Evolutionary conservation across 2,888 invertebrate genomes (phyloP), one percentile per base, ranked within the genome.

Genomic region (Gnatocerus cornutus): DNA sequence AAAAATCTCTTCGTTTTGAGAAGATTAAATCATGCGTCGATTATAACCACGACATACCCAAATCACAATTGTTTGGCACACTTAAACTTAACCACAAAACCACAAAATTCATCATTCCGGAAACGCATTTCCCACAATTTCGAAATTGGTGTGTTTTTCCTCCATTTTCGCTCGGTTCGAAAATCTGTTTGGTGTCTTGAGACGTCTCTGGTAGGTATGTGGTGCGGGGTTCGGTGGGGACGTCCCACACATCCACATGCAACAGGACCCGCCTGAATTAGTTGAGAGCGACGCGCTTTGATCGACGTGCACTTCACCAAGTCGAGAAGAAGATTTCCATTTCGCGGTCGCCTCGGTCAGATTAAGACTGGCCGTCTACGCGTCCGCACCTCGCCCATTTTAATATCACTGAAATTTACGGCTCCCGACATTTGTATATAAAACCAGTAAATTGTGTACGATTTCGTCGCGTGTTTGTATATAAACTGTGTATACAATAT

Each of bases 371-470:
- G 70, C 71, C 72, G 67, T 21, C 21, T 21, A 21, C 67, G 71
- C 68, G 65, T 59, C 59, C 45, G 59, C 61, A 61, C 65, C 59
- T 37, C 46, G 63, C 43, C 56, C 74, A 76, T 78, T 64, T 76
- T 77, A 76, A 79, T 79, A 81, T 81, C 81, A 81, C 79, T 79
- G 77, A 78, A 75, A 78, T 78, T 79, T 79, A 79, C 79, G 76
- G 77, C 73, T 73, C 21, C 73, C 79, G 79, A 76, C 76, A 77
- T 81, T 81, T 84, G 83, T 84, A 84, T 84, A 84, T 81, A 84
- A 81, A 81, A 80, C 77, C 77, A 79, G 81, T 82, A 82, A 83
- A 82, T 83, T 83, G 83, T 83, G 82, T 82, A 82, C 82, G 79
- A 81, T 79, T 81, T 79, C 79, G 79, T 78, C 79, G 79, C 77